Evolutionary conservation across 2,113 vertebrate species (phyloP), one percentile per base, ranked within the genome.

Genomic region (Microcebus tavaratra): DNA sequence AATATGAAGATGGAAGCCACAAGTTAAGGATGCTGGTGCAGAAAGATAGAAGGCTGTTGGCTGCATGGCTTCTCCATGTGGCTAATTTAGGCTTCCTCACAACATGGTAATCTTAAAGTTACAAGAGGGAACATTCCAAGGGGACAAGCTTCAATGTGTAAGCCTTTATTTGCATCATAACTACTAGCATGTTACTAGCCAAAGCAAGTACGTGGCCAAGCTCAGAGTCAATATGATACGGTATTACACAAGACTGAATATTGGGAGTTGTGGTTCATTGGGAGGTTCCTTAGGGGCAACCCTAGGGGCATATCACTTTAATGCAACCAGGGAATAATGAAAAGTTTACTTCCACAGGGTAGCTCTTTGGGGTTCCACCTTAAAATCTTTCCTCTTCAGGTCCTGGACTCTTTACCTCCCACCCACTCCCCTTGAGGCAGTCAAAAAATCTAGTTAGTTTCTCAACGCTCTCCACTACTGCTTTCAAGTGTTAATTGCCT

Each of bases 341-440:
- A 82, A 88, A 84, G 55, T 95, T 95, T 96, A 68, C 23, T 91
- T 78, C 29, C 29, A 91, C 50, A n/a, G 31, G 88, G 15, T 89
- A 91, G 14, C 34, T 5, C 34, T 91, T 97, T 78, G 76, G 70
- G 59, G 73, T 94, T 91, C 53, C 75, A 95, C n/a, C 11, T 65
- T 90, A 90, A 95, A 96, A 57, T 83, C 50, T 53, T 86, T 95
- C 29, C 45, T 83, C 59, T 57, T 81, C 3, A 65, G 65, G 29
- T 25, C 39, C 57, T 53, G 21, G 85, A 48, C 18, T 61, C 63
- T 81, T 90, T 53, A 65, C 63, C 10, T n/a, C 73, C 42, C 6
- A 72, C 4, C 55, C 14, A 76, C 7, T 53, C 23, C 12, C 20
- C 17, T 82, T 67, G 53, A 94, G 76, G 50, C 70, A 34, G 5